A percentile compares a stretch with the other conserved stretches of the same genome.
Conservation (phyloP, 2,113 vertebrate genomes). For the Ptychochromis oligacanthus region DNA sequence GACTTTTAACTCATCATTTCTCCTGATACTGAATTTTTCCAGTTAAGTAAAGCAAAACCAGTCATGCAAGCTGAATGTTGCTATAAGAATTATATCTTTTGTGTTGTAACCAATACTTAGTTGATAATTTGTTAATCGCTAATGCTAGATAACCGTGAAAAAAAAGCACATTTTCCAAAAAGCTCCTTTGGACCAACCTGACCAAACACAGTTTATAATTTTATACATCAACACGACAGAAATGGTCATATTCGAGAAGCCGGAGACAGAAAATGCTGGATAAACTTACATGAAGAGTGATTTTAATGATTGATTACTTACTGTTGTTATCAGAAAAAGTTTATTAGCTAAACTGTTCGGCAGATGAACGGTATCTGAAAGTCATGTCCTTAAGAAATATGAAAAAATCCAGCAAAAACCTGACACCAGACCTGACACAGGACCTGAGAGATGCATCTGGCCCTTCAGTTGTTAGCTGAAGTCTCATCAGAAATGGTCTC, state of each 20-base stretch:
- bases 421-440: too few species aligned
- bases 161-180: background rate
- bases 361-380: too few species aligned
- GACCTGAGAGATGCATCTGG: too few species aligned
- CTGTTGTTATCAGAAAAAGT: background rate
- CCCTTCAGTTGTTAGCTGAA: background rate
- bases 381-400: too few species aligned
- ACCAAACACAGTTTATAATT: background rate
- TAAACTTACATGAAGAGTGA: background rate
- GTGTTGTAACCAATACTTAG: background rate
- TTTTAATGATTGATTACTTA: background rate
- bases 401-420: too few species aligned
- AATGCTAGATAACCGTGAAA: rapidly evolving
- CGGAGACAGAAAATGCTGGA: background rate
- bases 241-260: background rate
- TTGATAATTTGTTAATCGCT: background rate
- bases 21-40: background rate
- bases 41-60: background rate
- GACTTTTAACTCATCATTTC: background rate
- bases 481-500: background rate
- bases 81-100: background rate
- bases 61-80: background rate
- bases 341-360: background rate
- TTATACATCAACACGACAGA: background rate
- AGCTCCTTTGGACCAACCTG: too few species aligned